phyloP scores from a whole-genome alignment of 2,113 vertebrate species.

The Clarias gariepinus region DNA sequence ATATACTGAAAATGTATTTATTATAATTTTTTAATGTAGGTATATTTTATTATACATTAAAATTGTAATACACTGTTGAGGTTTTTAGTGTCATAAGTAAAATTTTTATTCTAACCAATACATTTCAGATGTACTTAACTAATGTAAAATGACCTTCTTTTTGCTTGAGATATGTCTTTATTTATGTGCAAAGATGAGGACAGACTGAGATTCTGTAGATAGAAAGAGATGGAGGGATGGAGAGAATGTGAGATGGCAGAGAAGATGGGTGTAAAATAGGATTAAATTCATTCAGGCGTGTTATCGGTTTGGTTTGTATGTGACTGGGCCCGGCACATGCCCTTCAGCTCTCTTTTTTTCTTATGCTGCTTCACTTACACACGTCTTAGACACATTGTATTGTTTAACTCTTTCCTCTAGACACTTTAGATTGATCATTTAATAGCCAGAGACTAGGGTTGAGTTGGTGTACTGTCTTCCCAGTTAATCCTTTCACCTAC shows the following conservation, averaged over 20 bases:
- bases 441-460: neutral
- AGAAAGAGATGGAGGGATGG: slow-evolving; percentile 48
- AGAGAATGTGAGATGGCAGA: slow-evolving; percentile 52
- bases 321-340: slow-evolving; percentile 6
- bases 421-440: neutral
- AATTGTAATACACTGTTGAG: neutral
- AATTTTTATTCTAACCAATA: neutral
- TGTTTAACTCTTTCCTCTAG: slow-evolving; percentile 9
- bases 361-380: neutral
- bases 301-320: slow-evolving; percentile 31
- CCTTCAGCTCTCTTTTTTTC: slow-evolving; percentile 32
- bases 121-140: neutral
- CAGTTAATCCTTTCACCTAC: neutral
- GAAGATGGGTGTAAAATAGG: slow-evolving; percentile 56
- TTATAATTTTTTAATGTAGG: too few species aligned
- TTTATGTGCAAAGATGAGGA: slow-evolving; percentile 11
- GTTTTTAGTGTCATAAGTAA: neutral
- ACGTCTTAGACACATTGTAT: neutral
- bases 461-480: neutral
- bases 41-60: too few species aligned
- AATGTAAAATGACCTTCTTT: neutral
- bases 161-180: slow-evolving; percentile 7
- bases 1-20: neutral
- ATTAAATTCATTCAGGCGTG: slow-evolving; percentile 31
- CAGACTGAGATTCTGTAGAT: slow-evolving; percentile 51